phyloP scores from a whole-genome alignment of 2,113 vertebrate genomes.

The Toxostoma redivivum region DNA sequence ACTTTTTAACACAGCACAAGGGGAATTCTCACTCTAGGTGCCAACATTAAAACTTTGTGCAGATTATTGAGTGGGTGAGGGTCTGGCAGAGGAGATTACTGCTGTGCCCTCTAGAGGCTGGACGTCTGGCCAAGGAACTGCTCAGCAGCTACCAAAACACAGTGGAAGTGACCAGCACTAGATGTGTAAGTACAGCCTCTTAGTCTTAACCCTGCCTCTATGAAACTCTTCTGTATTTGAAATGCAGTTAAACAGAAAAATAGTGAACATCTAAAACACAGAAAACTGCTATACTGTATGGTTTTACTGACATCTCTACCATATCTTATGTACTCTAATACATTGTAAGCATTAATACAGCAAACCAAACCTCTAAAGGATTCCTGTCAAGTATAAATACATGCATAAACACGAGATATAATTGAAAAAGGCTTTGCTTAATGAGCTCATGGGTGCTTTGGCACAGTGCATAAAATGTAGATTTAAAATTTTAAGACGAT shows the following conservation, averaged over 20 bases:
- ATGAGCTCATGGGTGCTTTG: conserved; percentile 27
- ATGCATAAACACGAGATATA: conserved; percentile 32
- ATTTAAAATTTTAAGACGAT: conserved; percentile 36
- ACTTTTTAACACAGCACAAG: background rate
- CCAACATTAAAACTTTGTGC: background rate
- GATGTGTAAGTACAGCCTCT: background rate
- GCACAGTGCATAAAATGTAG: conserved; percentile 1
- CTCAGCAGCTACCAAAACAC: background rate
- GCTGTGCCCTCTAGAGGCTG: conserved; percentile 21
- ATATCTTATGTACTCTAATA: conserved; percentile 6
- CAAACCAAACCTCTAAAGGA: conserved; percentile 41
- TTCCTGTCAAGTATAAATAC: conserved; percentile 47
- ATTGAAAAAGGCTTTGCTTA: conserved; percentile 47
- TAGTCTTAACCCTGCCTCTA: background rate
- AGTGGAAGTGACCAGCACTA: background rate
- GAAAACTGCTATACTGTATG: background rate
- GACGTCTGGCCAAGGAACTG: background rate
- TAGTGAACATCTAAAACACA: background rate
- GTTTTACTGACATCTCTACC: background rate
- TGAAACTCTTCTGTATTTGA: background rate
- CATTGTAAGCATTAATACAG: conserved; percentile 4
- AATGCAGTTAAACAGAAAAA: background rate
- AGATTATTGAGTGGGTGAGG: background rate
- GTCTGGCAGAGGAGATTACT: background rate
- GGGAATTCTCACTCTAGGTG: background rate